A percentile compares a stretch with the other conserved stretches of the same genome.
These are phyloP conservation scores for Artemia sinica DNA, from an alignment of 2,888 invertebrate species.

Conservation along the genomic window DNA sequence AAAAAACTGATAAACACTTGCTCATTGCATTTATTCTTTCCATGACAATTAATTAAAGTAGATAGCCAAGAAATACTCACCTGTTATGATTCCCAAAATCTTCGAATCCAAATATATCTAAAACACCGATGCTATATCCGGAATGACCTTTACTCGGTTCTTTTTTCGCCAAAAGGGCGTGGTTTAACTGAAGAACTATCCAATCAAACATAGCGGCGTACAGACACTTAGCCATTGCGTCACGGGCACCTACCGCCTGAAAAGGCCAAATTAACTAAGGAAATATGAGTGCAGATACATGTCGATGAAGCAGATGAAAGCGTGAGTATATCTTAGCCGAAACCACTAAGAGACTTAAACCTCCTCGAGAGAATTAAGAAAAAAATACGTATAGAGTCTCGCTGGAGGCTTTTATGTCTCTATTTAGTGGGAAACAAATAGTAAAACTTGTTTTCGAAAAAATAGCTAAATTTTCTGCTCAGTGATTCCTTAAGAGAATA, in stretches of 20 bases:
- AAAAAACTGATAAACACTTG: no score
- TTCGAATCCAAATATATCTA: conserved; percentile 93
- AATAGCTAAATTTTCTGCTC: no score
- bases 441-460: no score
- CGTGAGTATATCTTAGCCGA: no score
- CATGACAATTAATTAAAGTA: background rate
- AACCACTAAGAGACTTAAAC: no score
- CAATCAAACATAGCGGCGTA: conserved; percentile 92
- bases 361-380: no score
- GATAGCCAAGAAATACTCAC: conserved; percentile 14
- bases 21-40: no score
- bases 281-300: background rate
- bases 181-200: conserved; percentile 91
- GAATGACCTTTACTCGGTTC: conserved; percentile 60
- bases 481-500: no score
- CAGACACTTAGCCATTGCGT: conserved; percentile 90
- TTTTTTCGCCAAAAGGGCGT: conserved; percentile 76
- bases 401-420: no score
- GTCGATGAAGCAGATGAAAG: no score
- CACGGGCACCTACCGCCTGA: conserved; percentile 70
- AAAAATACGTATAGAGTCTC: no score
- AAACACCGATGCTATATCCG: conserved; percentile 82
- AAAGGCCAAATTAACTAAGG: conserved; percentile 22
- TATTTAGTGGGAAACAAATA: no score
- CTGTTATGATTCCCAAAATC: conserved; percentile 48